A percentile compares a stretch with the other conserved stretches of the same genome.
Evolutionary conservation across 2,888 invertebrate species (phyloP).

Genomic region (Nysson spinosus): DNA sequence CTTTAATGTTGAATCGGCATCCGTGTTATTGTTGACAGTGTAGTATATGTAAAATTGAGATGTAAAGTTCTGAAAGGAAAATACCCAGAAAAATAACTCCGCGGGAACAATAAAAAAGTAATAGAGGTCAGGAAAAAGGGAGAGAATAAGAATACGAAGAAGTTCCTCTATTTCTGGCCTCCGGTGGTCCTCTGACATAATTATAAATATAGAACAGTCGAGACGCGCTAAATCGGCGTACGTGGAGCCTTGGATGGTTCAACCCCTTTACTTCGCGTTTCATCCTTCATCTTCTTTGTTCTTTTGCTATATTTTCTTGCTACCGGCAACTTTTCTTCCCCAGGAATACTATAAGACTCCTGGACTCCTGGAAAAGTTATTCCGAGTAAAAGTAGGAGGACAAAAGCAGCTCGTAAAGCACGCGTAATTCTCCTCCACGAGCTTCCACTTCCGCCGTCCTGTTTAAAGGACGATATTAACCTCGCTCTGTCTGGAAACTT

Average conservation of each 20-base stretch:
- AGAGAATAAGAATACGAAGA: not conserved
- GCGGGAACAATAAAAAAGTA: not conserved
- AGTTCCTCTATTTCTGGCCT: constrained; percentile 40
- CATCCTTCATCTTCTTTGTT: constrained; percentile 15
- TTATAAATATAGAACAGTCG: constrained; percentile 72
- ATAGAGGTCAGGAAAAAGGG: not conserved
- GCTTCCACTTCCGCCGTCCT: constrained; percentile 32
- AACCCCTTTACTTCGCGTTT: constrained; percentile 5
- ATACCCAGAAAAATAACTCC: too few relatives aligned
- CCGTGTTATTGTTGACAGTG: too few relatives aligned
- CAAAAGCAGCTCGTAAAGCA: constrained; percentile 45
- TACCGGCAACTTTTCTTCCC: constrained; percentile 29
- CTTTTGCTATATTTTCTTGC: constrained; percentile 21
- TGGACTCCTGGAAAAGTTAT: constrained; percentile 50
- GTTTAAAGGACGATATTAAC: constrained; percentile 15
- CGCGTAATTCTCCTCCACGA: constrained; percentile 45
- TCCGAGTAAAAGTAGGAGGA: constrained; percentile 27
- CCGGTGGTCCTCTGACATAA: constrained; percentile 70
- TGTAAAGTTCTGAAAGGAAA: too few relatives aligned
- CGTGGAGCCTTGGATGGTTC: constrained; percentile 23
- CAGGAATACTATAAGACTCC: not conserved
- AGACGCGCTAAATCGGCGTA: constrained; percentile 66
- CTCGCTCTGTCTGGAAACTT: too few relatives aligned
- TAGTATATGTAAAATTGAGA: too few relatives aligned
- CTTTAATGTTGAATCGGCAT: too few relatives aligned